These are phyloP conservation scores for Polyommatus iphigenia DNA, from an alignment of 2,888 invertebrate genomes.

Conservation along the genomic window DNA sequence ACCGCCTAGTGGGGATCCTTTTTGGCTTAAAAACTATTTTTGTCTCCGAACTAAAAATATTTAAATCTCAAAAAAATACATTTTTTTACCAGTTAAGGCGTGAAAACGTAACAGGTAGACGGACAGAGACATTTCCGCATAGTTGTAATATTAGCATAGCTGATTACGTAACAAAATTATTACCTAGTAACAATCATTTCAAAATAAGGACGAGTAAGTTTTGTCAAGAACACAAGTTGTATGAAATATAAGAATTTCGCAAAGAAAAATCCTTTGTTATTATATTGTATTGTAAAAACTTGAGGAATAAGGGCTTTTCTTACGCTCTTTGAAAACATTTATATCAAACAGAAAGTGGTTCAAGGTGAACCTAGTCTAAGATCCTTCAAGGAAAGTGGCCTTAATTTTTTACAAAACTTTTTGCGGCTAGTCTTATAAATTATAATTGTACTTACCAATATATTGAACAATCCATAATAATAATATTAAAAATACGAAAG, in stretches of 20 bases:
- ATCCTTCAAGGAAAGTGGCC: background rate
- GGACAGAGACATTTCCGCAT: background rate
- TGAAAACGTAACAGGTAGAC: background rate
- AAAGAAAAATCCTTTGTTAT: background rate
- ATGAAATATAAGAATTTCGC: background rate
- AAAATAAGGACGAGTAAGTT: background rate
- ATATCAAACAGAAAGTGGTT: slow-evolving; percentile 1
- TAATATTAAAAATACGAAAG: background rate
- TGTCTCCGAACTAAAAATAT: too few relatives aligned
- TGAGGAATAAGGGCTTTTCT: background rate
- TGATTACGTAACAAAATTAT: background rate
- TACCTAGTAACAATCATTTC: background rate
- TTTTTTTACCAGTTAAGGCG: too few relatives aligned
- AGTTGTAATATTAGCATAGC: background rate
- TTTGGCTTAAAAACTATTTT: too few relatives aligned
- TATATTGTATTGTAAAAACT: slow-evolving; percentile 8
- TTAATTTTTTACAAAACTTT: background rate
- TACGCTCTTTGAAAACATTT: background rate
- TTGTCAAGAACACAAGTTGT: background rate
- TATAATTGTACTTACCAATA: background rate
- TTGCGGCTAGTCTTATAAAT: background rate
- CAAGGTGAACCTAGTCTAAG: background rate
- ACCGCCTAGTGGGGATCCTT: too few relatives aligned
- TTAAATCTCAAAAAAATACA: too few relatives aligned
- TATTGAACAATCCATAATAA: background rate